Base-by-base conservation (phyloP, 2,888 invertebrate species). In the Nyleta sp. region DNA sequence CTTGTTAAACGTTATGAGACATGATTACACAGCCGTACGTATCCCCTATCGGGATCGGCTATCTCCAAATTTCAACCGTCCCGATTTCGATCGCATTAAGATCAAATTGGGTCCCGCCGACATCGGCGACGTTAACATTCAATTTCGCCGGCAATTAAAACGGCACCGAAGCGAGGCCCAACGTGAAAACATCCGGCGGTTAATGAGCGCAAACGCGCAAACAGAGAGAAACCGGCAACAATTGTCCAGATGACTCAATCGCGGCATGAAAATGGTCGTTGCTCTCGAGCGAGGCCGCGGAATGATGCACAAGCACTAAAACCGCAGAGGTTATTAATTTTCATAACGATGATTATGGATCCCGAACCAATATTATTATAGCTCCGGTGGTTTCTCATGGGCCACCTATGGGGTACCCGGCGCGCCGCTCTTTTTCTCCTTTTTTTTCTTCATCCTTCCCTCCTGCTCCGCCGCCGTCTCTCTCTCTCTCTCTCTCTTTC, bases 261-360 rank as follows among this genome's bases (percentile, higher is more conserved):
- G 68, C 64, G 75, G 55, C 44, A 59, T 76, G 83, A 80, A 81
- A 83, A 83, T 80, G 80, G 81, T 73, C 67, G 79, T 75, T 65
- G 80, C 50, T 74, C 77, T 73, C 62, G 77, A 75, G 72, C 31
- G 59, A 52, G 57, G 70, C 78, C 60, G 70, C 78, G 67, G 40
- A 67, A 79, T 65, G 68, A 72, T 59, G 71, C 73, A 77, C 82
- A 80, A 77, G 75, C 82, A 85, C 78, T 68, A 77, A 84, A 85
- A 87, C 86, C 85, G 84, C 85, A 86, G 82, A 80, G 81, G 84
- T 89, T 86, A 89, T 88, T 88, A 88, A 89, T 89, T 88, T 86
- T 84, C 85, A 86, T 87, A 88, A 86, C 83, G 80, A 81, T 83
- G 81, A 84, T 87, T 87, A 87, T 85, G 84, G 83, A 83, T 83